phyloP scores from a whole-genome alignment of 2,888 invertebrate genomes.

The Pandemis cinnamomeana region DNA sequence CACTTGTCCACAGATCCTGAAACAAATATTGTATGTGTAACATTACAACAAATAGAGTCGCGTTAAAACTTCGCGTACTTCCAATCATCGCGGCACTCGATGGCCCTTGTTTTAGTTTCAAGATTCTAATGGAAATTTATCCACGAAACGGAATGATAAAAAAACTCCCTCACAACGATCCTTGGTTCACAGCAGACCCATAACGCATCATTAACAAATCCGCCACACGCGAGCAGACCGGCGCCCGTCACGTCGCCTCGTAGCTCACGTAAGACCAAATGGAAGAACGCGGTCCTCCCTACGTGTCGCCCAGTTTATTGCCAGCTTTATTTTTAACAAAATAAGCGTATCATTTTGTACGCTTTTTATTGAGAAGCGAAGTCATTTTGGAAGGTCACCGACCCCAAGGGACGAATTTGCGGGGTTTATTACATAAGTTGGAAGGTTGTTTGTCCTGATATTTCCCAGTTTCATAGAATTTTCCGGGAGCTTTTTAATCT shows the following conservation, averaged over 20 bases:
- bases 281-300: slow-evolving; percentile 59
- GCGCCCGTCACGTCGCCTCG: slow-evolving; percentile 46
- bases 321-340: slow-evolving; percentile 58
- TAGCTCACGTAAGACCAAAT: slow-evolving; percentile 62
- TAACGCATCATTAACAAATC: slow-evolving; percentile 6
- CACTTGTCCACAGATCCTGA: too few relatives aligned
- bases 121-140: not conserved
- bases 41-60: too few relatives aligned
- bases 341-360: slow-evolving; percentile 49
- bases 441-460: slow-evolving; percentile 6
- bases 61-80: too few relatives aligned
- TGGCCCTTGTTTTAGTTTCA: not conserved
- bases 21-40: too few relatives aligned
- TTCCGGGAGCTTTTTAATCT: slow-evolving; percentile 23
- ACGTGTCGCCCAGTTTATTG: slow-evolving; percentile 63
- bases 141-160: not conserved
- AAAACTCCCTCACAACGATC: not conserved
- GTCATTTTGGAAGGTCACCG: slow-evolving; percentile 5
- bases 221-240: not conserved
- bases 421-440: slow-evolving; percentile 11
- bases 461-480: not conserved
- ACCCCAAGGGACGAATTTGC: slow-evolving; percentile 5
- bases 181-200: not conserved
- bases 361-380: slow-evolving; percentile 37
- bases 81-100: not conserved